A percentile compares a stretch with the other conserved stretches of the same genome.
Evolutionary conservation across 1,140 invertebrate genomes (phyloP).

Genomic region (Nixonia krombeini): DNA sequence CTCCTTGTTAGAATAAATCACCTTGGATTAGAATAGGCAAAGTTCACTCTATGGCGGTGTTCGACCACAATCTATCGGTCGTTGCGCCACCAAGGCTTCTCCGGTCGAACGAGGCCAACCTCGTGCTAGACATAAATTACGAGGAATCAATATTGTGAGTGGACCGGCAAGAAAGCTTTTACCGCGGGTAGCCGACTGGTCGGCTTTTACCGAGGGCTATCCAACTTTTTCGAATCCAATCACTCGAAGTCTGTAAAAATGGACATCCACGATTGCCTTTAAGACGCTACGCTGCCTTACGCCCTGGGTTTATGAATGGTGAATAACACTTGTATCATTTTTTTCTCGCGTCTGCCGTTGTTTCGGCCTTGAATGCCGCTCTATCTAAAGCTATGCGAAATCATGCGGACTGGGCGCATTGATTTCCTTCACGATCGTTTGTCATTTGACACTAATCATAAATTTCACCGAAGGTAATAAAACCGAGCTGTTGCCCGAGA

Average conservation of each 20-base stretch:
- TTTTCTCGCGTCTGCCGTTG: too few relatives aligned
- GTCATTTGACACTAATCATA: too few relatives aligned
- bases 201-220: slow-evolving; percentile 35
- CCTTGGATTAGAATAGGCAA: slow-evolving; percentile 55
- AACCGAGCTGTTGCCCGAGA: too few relatives aligned
- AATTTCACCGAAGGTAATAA: too few relatives aligned
- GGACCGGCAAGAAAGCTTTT: slow-evolving; percentile 45
- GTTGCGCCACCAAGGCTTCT: slow-evolving; percentile 14
- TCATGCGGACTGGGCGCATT: too few relatives aligned
- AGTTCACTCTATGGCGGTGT: slow-evolving; percentile 41
- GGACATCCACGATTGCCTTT: slow-evolving; percentile 17
- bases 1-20: slow-evolving; percentile 56
- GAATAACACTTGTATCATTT: too few relatives aligned
- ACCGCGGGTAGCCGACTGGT: slow-evolving; percentile 17
- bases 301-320: too few relatives aligned
- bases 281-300: too few relatives aligned
- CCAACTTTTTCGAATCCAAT: slow-evolving; percentile 39
- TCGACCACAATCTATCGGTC: slow-evolving; percentile 44
- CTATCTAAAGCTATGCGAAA: too few relatives aligned
- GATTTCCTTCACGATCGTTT: too few relatives aligned
- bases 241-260: slow-evolving; percentile 25
- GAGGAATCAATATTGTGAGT: slow-evolving; percentile 44
- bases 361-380: too few relatives aligned
- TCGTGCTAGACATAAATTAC: slow-evolving; percentile 45
- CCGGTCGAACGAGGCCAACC: slow-evolving; percentile 31